Percentiles rank a stretch among this genome's conserved stretches.
Conservation (phyloP, 2,113 vertebrate genomes). For the Sturnus vulgaris region DNA sequence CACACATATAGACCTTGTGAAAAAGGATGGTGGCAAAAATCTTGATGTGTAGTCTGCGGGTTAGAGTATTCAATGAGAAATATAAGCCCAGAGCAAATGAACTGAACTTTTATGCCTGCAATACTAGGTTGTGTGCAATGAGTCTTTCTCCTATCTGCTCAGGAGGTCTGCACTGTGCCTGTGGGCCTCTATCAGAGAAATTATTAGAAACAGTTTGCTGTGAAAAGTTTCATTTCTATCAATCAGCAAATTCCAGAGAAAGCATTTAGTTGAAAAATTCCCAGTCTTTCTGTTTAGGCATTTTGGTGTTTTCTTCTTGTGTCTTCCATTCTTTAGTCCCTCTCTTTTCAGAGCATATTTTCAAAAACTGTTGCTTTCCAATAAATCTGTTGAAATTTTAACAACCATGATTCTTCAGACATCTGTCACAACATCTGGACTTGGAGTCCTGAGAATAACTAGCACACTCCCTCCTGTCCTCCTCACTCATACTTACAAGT, state of each 20-base stretch:
- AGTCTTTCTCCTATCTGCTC: neutral
- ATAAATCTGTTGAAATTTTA: neutral
- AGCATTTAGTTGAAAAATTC: neutral
- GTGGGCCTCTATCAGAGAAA: neutral
- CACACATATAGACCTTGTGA: neutral
- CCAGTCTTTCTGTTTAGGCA: neutral
- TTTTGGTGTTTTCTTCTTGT: neutral
- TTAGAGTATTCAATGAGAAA: neutral
- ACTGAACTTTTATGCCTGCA: neutral
- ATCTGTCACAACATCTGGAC: constrained; percentile 7
- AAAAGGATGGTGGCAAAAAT: neutral
- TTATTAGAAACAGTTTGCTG: neutral
- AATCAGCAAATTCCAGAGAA: neutral
- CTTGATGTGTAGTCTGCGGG: neutral
- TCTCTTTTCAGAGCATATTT: neutral
- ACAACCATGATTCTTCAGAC: neutral
- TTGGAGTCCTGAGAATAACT: neutral
- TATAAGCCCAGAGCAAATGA: neutral
- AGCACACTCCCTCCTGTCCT: neutral
- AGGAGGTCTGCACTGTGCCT: neutral
- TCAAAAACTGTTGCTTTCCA: neutral
- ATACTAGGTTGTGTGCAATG: neutral
- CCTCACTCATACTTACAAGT: neutral
- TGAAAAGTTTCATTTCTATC: neutral
- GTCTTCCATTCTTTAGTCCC: neutral